Percentiles rank a stretch among this genome's conserved stretches.
These are phyloP conservation scores for Drosophila pandora DNA, from an alignment of 1,140 invertebrate genomes.

Conservation along the genomic window DNA sequence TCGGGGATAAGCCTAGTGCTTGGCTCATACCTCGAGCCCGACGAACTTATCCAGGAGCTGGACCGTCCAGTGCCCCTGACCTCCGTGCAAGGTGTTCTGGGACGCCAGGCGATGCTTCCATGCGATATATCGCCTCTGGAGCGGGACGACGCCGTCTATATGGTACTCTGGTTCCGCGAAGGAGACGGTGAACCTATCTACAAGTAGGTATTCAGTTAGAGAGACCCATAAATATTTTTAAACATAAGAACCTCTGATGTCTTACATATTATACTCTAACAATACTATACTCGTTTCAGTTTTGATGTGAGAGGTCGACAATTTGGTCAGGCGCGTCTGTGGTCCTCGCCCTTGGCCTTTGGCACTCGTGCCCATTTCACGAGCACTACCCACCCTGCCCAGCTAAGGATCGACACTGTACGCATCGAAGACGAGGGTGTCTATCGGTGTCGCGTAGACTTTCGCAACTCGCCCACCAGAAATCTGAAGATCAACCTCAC, in stretches of 20 bases:
- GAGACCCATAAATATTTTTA: neutral
- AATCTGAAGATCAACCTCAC: conserved; percentile 94
- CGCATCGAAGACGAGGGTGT: conserved; percentile 90
- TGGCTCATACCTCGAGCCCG: conserved; percentile 73
- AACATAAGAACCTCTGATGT: neutral
- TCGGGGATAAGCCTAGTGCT: conserved; percentile 25
- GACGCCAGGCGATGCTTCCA: conserved; percentile 90
- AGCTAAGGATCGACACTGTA: conserved; percentile 90
- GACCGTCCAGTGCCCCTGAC: conserved; percentile 88
- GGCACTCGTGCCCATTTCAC: conserved; percentile 90
- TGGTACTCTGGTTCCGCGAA: conserved; percentile 95
- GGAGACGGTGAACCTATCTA: conserved; percentile 92
- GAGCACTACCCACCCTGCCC: conserved; percentile 87
- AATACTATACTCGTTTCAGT: conserved; percentile 85
- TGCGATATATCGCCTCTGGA: conserved; percentile 92
- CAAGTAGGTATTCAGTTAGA: conserved; percentile 86
- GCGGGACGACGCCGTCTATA: conserved; percentile 91
- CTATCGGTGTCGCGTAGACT: conserved; percentile 94
- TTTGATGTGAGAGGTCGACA: conserved; percentile 92
- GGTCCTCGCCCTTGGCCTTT: conserved; percentile 92
- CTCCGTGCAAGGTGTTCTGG: conserved; percentile 91
- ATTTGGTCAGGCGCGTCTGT: conserved; percentile 89
- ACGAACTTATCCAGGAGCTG: conserved; percentile 83
- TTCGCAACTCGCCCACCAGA: conserved; percentile 93
- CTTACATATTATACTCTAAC: neutral